Evolutionary conservation across 2,113 vertebrate species (phyloP).

Genomic region (Rallus limicola): DNA sequence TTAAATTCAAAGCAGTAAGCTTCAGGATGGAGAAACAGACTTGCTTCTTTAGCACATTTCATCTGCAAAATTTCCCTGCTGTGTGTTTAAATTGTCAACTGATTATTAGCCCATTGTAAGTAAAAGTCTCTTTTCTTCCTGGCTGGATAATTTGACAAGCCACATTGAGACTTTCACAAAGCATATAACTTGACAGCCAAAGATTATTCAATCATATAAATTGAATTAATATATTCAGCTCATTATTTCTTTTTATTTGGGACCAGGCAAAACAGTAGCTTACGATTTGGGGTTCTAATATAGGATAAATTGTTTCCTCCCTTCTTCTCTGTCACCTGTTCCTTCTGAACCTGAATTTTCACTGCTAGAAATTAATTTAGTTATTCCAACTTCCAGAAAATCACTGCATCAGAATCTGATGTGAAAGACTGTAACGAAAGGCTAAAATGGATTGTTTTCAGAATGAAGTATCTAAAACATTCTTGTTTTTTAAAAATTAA

Average conservation of each 20-base stretch:
- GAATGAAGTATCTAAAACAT: background rate
- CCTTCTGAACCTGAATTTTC: background rate
- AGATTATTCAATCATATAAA: constrained; percentile 4
- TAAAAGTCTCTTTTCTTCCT: background rate
- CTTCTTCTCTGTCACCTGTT: background rate
- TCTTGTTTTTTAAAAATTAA: background rate
- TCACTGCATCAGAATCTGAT: background rate
- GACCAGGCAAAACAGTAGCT: background rate
- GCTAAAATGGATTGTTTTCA: background rate
- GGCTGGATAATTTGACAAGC: background rate
- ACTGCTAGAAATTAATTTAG: background rate
- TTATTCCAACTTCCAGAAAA: background rate
- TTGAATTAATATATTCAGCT: background rate
- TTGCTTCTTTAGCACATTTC: background rate
- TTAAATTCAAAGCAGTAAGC: background rate
- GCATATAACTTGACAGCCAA: background rate
- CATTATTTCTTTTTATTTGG: background rate
- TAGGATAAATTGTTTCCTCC: background rate
- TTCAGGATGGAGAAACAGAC: background rate
- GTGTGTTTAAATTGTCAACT: background rate
- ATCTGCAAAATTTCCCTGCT: background rate
- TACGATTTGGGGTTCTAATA: background rate
- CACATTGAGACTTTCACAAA: background rate
- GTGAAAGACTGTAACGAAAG: background rate
- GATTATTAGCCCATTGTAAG: background rate